Conservation (phyloP, 2,888 invertebrate species). For the Habroteleia sp. region DNA sequence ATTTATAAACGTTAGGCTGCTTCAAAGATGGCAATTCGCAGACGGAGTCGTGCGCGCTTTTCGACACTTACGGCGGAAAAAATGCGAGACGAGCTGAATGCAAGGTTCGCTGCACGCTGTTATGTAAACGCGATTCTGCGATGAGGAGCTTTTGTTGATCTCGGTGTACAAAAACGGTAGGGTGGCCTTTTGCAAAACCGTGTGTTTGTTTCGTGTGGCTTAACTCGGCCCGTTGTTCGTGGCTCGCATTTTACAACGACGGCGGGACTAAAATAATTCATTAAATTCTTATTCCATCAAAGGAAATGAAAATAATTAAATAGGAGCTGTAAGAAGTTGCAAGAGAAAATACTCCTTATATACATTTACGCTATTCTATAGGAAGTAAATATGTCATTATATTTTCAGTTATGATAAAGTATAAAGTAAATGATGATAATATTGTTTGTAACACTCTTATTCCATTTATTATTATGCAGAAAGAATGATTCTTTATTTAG, state of each 20-base stretch:
- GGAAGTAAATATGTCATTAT: not conserved
- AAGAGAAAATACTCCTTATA: constrained; percentile 32
- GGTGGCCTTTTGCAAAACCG: constrained; percentile 50
- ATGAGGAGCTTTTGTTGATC: constrained; percentile 54
- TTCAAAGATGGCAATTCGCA: constrained; percentile 49
- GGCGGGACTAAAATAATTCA: constrained; percentile 53
- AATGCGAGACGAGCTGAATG: constrained; percentile 27
- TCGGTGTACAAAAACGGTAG: constrained; percentile 33
- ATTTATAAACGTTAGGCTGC: constrained; percentile 34
- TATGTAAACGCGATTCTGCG: constrained; percentile 46
- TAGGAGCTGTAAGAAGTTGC: constrained; percentile 39
- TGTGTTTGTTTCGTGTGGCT: constrained; percentile 55
- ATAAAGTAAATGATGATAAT: too few relatives aligned
- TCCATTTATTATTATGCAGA: too few relatives aligned
- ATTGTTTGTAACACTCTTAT: too few relatives aligned
- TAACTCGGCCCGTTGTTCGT: constrained; percentile 35
- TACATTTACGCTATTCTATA: too few relatives aligned
- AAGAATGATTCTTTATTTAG: too few relatives aligned
- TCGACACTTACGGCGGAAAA: constrained; percentile 54
- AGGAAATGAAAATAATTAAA: constrained; percentile 58
- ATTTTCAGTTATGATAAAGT: too few relatives aligned
- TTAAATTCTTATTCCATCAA: constrained; percentile 59
- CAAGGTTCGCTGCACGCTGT: constrained; percentile 50
- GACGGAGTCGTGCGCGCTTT: constrained; percentile 38
- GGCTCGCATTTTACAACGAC: constrained; percentile 33